Percentiles rank a stretch among this genome's conserved stretches.
These are phyloP conservation scores for Phocides pigmalion DNA, from an alignment of 1,140 invertebrate species.

Conservation along the genomic window DNA sequence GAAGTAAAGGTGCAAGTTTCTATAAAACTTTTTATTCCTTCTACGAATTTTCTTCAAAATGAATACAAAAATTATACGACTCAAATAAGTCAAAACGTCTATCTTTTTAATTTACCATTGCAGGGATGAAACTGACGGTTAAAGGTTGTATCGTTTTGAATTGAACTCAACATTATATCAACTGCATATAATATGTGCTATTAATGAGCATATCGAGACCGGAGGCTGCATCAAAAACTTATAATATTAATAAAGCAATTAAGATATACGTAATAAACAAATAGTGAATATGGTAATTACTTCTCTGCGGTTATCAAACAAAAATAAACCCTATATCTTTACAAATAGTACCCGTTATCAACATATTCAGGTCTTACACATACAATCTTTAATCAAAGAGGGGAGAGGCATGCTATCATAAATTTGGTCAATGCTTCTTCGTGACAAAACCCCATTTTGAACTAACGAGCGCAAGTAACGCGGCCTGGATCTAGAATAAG, in stretches of 20 bases:
- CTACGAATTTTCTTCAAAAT: no score
- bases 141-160: no score
- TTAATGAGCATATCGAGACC: no score
- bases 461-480: constrained; percentile 52
- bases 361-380: constrained; percentile 19
- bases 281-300: constrained; percentile 12
- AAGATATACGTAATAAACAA: constrained; percentile 2
- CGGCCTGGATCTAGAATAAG: constrained; percentile 44
- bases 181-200: no score
- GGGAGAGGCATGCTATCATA: constrained; percentile 51
- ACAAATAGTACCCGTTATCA: constrained; percentile 16
- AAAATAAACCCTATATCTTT: constrained; percentile 3
- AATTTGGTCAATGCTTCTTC: constrained; percentile 54
- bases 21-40: no score
- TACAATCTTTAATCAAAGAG: constrained; percentile 33
- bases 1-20: no score
- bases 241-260: constrained; percentile 10
- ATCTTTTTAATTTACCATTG: no score
- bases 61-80: no score
- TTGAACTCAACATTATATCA: no score
- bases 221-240: no score
- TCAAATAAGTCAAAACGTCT: no score
- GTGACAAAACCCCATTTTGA: constrained; percentile 62
- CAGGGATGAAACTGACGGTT: no score
- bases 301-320: neutral